A percentile compares a stretch with the other conserved stretches of the same genome.
Conservation (phyloP, 2,113 vertebrate species). For the Epinephelus moara region DNA sequence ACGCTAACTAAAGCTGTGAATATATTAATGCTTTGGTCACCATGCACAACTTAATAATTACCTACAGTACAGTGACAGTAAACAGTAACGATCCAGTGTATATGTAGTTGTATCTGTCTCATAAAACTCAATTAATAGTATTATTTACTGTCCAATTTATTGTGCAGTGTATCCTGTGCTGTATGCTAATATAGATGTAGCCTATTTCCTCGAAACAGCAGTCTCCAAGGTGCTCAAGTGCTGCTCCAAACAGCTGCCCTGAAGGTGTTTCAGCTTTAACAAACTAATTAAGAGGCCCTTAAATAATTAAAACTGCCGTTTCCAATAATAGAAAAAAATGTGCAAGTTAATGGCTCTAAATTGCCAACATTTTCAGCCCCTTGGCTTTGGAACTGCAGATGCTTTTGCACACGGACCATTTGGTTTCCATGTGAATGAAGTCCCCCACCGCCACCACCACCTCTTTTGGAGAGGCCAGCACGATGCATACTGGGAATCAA, state of each 20-base stretch:
- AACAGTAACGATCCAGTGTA: neutral
- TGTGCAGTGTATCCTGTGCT: neutral
- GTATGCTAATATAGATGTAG: constrained; percentile 21
- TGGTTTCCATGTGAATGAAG: constrained; percentile 40
- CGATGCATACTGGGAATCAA: constrained; percentile 59
- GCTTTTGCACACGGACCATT: constrained; percentile 52
- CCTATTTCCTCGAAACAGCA: constrained; percentile 8
- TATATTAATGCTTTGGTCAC: neutral
- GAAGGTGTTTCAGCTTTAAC: constrained; percentile 45
- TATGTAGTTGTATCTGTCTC: neutral
- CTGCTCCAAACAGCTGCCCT: constrained; percentile 28
- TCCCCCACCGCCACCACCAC: neutral
- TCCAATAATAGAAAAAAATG: constrained; percentile 35
- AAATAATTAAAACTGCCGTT: constrained; percentile 53
- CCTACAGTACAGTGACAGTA: neutral
- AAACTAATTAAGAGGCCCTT: constrained; percentile 55
- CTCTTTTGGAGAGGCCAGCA: constrained; percentile 39
- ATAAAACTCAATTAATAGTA: neutral
- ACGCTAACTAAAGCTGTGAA: neutral
- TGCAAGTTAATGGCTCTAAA: constrained; percentile 45
- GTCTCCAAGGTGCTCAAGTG: constrained; percentile 27
- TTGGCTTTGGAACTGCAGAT: constrained; percentile 39
- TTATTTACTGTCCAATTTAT: neutral
- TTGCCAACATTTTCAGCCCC: constrained; percentile 50
- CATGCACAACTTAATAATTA: neutral